Evolutionary conservation across 2,113 vertebrate genomes (phyloP).

Genomic region (Lepisosteus osseus): DNA sequence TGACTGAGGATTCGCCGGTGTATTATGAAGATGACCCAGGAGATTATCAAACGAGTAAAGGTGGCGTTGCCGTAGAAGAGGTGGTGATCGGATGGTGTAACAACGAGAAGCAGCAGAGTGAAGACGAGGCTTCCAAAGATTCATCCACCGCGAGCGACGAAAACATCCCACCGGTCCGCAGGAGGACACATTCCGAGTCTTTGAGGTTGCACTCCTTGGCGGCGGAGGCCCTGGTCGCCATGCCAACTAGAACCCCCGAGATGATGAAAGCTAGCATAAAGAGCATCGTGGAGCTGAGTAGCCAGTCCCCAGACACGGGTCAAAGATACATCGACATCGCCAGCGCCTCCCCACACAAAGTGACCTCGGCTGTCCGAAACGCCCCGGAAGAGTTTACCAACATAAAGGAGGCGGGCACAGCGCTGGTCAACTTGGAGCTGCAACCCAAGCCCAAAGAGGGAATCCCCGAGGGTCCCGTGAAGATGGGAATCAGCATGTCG

Average conservation of each 20-base stretch:
- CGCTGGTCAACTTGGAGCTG: constrained; percentile 62
- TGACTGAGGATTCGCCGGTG: constrained; percentile 35
- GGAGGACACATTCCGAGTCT: constrained; percentile 92
- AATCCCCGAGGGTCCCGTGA: constrained; percentile 73
- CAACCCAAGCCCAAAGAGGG: constrained; percentile 59
- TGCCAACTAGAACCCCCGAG: constrained; percentile 87
- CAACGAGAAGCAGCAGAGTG: constrained; percentile 46
- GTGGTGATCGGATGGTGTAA: constrained; percentile 68
- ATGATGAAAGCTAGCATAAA: constrained; percentile 62
- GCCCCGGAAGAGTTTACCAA: constrained; percentile 42
- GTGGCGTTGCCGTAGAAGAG: constrained; percentile 59
- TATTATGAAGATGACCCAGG: constrained; percentile 44
- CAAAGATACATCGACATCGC: constrained; percentile 58
- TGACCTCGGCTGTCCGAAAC: constrained; percentile 46
- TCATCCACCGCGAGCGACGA: constrained; percentile 62
- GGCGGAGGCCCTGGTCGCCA: constrained; percentile 89
- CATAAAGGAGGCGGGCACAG: constrained; percentile 57
- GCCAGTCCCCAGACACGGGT: constrained; percentile 52
- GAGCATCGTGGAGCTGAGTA: constrained; percentile 44
- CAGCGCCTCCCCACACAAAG: constrained; percentile 40
- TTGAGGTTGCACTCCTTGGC: constrained; percentile 89
- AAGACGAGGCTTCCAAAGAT: constrained; percentile 28
- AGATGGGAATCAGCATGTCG: constrained; percentile 92
- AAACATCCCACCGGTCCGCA: constrained; percentile 82
- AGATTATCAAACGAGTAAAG: constrained; percentile 46